Evolutionary conservation across 1,140 invertebrate genomes (phyloP), one percentile per base, ranked within the genome.

Genomic region (Paramacrobiotus metropolitanus): DNA sequence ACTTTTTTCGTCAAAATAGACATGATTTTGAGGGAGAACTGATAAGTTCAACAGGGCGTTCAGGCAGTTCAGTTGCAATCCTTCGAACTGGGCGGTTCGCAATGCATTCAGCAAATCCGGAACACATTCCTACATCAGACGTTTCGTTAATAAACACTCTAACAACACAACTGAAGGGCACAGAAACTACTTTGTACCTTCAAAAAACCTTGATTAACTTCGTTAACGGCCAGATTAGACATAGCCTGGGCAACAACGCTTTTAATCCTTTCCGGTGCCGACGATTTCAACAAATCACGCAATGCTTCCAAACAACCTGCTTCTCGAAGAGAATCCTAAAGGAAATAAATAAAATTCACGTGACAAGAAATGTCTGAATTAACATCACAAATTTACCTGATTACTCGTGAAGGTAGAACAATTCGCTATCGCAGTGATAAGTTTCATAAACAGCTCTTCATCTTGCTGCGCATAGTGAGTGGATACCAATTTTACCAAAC

Each of bases 321-420:
- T 69, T 79, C 77, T 62, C 78, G 68, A 28, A 80, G 68, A 60
- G 72, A 72, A 67, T 79, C 73, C 76, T 80, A 70, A 59, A 69
- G 71, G 40, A 64, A 66, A 66, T 62, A 65, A 30, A 59, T 59
- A 59, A 21, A 24, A 62, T 21, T 65, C 66, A 63, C n/a, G n/a
- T n/a, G n/a, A n/a, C n/a, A n/a, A n/a, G n/a, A n/a, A n/a, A n/a
- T n/a, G 62, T 65, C 29, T 63, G 59, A 55, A 4, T 21, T 61
- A 44, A 48, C 55, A 65, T 34, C 44, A 65, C 24, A 2, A 65
- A 18, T 59, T 30, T 65, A 77, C 76, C 70, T 78, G 76, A 68
- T 78, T 79, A 30, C 67, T 69, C 59, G 75, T 73, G 66, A 79
- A 79, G n/a, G 77, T 77, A 30, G 76, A 74, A 70, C 74, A 77